Evolutionary conservation across 1,140 invertebrate genomes (phyloP), one percentile per base, ranked within the genome.

Genomic region (Drosophila burlai): DNA sequence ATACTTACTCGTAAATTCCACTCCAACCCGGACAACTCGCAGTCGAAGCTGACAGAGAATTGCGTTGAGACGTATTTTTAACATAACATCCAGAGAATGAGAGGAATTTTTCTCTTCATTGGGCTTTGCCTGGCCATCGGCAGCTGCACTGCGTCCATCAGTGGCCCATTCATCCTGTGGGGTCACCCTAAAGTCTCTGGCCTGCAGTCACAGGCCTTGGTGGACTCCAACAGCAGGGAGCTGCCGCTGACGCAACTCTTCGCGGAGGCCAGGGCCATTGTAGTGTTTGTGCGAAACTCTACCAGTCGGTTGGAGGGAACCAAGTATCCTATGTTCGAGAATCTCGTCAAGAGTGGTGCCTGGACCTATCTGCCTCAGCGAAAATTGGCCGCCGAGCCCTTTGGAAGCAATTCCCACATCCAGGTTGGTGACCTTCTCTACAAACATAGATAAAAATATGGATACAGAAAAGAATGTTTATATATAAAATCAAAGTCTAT

Each of bases 91-190:
- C 21, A 40, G 42, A 79, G 57, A 74, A 89, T 89, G 85, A 67
- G 75, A 49, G 59, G 67, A 34, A 87, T 87, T 71, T 59, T 60
- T 42, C 55, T 74, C 15, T 62, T 55, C 34, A 54, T 72, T 52
- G 57, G 79, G 10, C 47, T 91, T 26, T 68, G 80, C 47, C 67
- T 91, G 40, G 63, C 64, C 40, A n/a, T 71, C 21, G 36, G 80
- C 50, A 62, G 77, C 50, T 83, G 77, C 66, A 78, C 54, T 61
- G 87, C 87, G 3, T 69, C 86, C 40, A 81, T 92, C 21, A 91
- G 78, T 63, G 94, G 94, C 3, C 94, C 94, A 0, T 95, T 94
- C 76, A 63, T 95, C 5, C 93, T 95, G 68, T 95, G 94, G 92
- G 94, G 94, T 16, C 94, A 94, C 11, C 93, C 94, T 36, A 93